A percentile compares a stretch with the other conserved stretches of the same genome.
Evolutionary conservation across 2,113 vertebrate species (phyloP).

Genomic region (Pholis gunnellus): DNA sequence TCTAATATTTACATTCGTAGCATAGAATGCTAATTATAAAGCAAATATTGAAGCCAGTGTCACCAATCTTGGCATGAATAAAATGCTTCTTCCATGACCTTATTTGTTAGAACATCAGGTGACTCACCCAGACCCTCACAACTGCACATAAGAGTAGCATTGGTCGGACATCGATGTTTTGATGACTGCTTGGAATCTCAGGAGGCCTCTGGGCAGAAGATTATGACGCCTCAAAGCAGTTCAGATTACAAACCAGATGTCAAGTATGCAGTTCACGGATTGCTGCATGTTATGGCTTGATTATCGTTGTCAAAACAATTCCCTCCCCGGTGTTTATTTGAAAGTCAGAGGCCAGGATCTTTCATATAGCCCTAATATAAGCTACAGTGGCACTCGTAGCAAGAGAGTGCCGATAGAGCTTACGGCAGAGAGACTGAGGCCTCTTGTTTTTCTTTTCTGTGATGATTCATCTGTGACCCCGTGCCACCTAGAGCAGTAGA

Average conservation of each 20-base stretch:
- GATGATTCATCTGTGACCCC: slow-evolving; percentile 26
- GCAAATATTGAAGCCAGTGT: slow-evolving; percentile 6
- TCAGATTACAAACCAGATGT: slow-evolving; percentile 67
- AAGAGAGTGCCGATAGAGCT: slow-evolving; percentile 11
- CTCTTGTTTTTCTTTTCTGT: slow-evolving; percentile 37
- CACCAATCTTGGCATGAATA: background rate
- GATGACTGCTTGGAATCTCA: slow-evolving; percentile 52
- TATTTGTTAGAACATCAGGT: background rate
- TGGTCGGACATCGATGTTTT: slow-evolving; percentile 58
- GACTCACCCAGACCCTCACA: slow-evolving; percentile 8
- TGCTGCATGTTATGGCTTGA: slow-evolving; percentile 43
- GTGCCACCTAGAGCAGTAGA: slow-evolving; percentile 33
- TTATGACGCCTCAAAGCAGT: slow-evolving; percentile 37
- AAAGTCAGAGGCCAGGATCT: slow-evolving; percentile 41
- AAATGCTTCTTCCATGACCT: background rate
- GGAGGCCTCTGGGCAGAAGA: slow-evolving; percentile 41
- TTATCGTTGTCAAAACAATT: slow-evolving; percentile 44
- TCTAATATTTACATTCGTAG: background rate
- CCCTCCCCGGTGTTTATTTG: slow-evolving; percentile 21
- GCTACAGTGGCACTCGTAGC: slow-evolving; percentile 7
- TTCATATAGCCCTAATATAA: background rate
- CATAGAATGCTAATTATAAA: background rate
- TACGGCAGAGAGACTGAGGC: slow-evolving; percentile 14
- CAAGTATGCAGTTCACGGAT: slow-evolving; percentile 55
- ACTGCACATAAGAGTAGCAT: slow-evolving; percentile 10